Evolutionary conservation across 2,113 vertebrate species (phyloP), one percentile per base, ranked within the genome.

Genomic region (Collichthys lucidus): DNA sequence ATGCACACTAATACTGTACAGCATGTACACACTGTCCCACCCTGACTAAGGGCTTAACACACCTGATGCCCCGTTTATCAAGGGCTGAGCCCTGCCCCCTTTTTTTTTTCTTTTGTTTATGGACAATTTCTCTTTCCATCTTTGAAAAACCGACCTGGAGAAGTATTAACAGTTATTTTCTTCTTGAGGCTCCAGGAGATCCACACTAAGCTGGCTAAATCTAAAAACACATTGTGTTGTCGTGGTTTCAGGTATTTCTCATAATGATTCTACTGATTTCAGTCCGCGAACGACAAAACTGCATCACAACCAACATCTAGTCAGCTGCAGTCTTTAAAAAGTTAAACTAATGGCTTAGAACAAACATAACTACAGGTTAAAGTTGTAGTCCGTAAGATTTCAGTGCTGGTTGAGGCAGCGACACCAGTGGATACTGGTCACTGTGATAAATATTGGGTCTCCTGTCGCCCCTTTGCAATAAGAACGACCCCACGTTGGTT

Each of bases 41-140:
- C 46, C 70, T 22, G 46, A 85, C 53, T 11, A 79, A 77, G 86
- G 90, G 83, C 85, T 86, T 63, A 24, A 53, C 20, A 15, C 44
- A 1, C 24, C 56, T n/a, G 22, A 49, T 0, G 29, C 31, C 69
- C 73, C 47, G 0, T 31, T 60, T 22, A 55, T 73, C 22, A 29
- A 26, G 14, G 35, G 68, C 72, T 55, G 26, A 1, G 19, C 35
- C 22, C 26, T 20, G 4, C 31, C 61, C n/a, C n/a, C 56, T 8
- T 16, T 35, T 35, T 14, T 46, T 40, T 29, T 50, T 64, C 63
- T n/a, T n/a, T n/a, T 52, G 46, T 80, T 64, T 20, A 22, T 24
- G 44, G 52, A 56, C 65, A 19, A 6, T 46, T 68, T 19, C 14
- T 75, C 5, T 68, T 49, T 16, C 24, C 42, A 2, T 11, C 6